Evolutionary conservation across 1,140 invertebrate species (phyloP).

Genomic region (Bombus ignitus): DNA sequence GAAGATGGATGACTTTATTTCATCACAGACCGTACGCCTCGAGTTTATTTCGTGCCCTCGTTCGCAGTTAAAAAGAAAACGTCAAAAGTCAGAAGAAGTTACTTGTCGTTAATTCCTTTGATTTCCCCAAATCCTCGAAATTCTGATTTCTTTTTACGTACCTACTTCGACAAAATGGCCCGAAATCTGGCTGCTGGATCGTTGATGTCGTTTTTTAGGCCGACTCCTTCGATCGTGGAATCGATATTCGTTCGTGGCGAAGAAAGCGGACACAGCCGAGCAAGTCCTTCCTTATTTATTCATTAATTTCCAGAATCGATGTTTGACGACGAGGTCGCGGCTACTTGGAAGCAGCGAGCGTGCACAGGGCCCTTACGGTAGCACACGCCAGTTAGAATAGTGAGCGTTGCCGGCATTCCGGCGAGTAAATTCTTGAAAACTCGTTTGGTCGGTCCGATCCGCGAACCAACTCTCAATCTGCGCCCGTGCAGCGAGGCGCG

Average conservation of each 20-base stretch:
- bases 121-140: neutral
- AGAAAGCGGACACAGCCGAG: neutral
- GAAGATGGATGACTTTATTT: no score
- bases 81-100: neutral
- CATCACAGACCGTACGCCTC: rapidly evolving
- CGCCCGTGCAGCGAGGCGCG: conserved; percentile 62
- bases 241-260: neutral
- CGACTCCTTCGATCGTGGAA: neutral
- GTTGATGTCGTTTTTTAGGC: neutral
- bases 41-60: neutral
- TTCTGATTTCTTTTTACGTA: neutral
- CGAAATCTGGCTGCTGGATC: neutral
- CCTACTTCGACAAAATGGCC: neutral
- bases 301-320: conserved; percentile 62
- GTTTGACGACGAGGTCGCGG: conserved; percentile 43
- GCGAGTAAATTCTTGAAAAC: conserved; percentile 79
- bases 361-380: conserved; percentile 55
- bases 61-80: neutral
- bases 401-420: conserved; percentile 76
- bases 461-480: conserved; percentile 72
- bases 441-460: conserved; percentile 74
- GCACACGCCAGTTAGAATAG: conserved; percentile 73
- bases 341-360: conserved; percentile 45
- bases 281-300: conserved; percentile 55
- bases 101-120: neutral